Conservation (phyloP, 1,140 invertebrate species). For the Onthophagus taurus region DNA sequence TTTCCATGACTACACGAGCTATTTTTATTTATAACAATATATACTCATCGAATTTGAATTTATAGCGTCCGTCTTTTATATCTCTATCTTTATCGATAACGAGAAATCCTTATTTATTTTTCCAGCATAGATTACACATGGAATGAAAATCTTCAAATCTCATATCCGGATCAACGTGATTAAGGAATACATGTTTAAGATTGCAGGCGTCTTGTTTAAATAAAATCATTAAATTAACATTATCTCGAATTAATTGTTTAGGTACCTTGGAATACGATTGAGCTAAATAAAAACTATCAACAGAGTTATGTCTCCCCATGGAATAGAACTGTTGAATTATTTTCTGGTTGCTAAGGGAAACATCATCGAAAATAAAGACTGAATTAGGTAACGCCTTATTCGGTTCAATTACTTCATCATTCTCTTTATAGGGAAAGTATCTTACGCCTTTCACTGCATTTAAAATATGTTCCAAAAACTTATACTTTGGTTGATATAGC, state of each 20-base stretch:
- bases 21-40: slow-evolving; percentile 13
- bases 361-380: slow-evolving; percentile 38
- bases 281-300: slow-evolving; percentile 29
- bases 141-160: no score
- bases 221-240: slow-evolving; percentile 34
- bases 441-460: slow-evolving; percentile 21
- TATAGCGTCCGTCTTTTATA: slow-evolving; percentile 28
- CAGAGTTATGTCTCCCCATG: slow-evolving; percentile 29
- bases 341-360: slow-evolving; percentile 33
- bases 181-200: no score
- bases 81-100: slow-evolving; percentile 30
- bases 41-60: slow-evolving; percentile 29
- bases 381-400: slow-evolving; percentile 25
- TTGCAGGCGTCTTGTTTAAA: slow-evolving; percentile 40
- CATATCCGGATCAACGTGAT: no score
- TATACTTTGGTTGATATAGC: slow-evolving; percentile 23
- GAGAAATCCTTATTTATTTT: slow-evolving; percentile 27
- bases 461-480: slow-evolving; percentile 17
- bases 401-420: slow-evolving; percentile 26
- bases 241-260: slow-evolving; percentile 39
- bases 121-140: slow-evolving; percentile 31
- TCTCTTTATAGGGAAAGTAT: slow-evolving; percentile 28
- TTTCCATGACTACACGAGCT: no score
- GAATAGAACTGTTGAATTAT: slow-evolving; percentile 31
- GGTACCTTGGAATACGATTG: slow-evolving; percentile 36